Conservation (phyloP, 2,888 invertebrate genomes). For the Acleris sparsana region DNA sequence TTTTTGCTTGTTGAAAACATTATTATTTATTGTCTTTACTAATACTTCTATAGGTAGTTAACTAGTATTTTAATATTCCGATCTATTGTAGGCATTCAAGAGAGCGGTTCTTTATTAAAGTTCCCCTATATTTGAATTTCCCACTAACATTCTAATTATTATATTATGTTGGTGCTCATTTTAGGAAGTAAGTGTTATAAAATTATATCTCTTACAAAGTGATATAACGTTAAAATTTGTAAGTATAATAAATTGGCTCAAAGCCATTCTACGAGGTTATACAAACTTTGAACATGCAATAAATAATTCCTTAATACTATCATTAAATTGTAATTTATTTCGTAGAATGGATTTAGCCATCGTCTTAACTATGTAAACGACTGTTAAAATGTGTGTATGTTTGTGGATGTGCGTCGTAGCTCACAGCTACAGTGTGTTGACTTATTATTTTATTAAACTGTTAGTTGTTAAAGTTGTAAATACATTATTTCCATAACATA, state of each 20-base stretch:
- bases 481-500: conserved; percentile 58
- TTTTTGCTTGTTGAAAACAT: conserved; percentile 38
- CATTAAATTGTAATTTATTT: background rate
- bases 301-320: background rate
- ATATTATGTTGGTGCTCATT: conserved; percentile 42
- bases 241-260: conserved; percentile 36
- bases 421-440: conserved; percentile 33
- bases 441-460: conserved; percentile 61
- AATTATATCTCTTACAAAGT: conserved; percentile 39
- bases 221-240: conserved; percentile 36
- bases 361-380: conserved; percentile 17
- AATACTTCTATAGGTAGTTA: conserved; percentile 29
- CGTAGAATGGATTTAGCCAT: conserved; percentile 4
- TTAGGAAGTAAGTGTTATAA: conserved; percentile 38
- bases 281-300: background rate
- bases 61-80: conserved; percentile 19
- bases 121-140: conserved; percentile 2
- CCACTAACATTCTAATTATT: conserved; percentile 17
- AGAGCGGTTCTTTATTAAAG: background rate
- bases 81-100: conserved; percentile 6
- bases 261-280: conserved; percentile 8
- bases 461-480: conserved; percentile 74
- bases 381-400: conserved; percentile 28
- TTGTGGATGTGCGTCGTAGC: conserved; percentile 17
- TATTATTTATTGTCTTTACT: conserved; percentile 37